These are phyloP conservation scores for Parnassius orleans DNA, from an alignment of 2,888 invertebrate genomes.

Conservation along the genomic window DNA sequence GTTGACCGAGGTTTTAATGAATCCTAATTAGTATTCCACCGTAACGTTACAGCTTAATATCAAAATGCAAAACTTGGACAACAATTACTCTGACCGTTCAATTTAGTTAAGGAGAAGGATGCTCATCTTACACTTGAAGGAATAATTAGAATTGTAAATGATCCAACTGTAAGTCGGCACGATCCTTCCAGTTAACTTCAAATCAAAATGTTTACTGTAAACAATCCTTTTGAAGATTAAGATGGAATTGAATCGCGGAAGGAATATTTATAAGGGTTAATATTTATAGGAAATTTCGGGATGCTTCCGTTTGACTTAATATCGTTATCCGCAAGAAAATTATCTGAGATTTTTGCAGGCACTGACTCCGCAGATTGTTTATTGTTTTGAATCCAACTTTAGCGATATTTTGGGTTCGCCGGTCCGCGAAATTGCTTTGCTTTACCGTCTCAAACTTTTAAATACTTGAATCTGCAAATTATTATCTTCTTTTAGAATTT, in stretches of 20 bases:
- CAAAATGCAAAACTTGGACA: constrained; percentile 69
- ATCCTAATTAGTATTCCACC: constrained; percentile 37
- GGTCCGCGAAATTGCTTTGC: constrained; percentile 35
- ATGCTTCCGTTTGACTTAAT: constrained; percentile 25
- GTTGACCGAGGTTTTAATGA: constrained; percentile 31
- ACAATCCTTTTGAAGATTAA: constrained; percentile 77
- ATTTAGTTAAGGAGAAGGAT: constrained; percentile 60
- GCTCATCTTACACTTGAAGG: constrained; percentile 63
- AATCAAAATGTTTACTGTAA: constrained; percentile 76
- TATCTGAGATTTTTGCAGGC: constrained; percentile 48
- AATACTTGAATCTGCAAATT: constrained; percentile 29
- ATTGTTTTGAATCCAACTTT: constrained; percentile 61
- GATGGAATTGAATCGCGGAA: constrained; percentile 58
- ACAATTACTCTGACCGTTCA: constrained; percentile 54
- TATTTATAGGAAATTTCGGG: constrained; percentile 44
- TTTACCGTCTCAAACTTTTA: constrained; percentile 30
- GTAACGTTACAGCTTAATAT: constrained; percentile 42
- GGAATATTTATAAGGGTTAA: constrained; percentile 70
- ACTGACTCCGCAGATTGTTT: constrained; percentile 45
- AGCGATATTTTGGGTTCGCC: constrained; percentile 43
- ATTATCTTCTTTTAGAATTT: constrained; percentile 24
- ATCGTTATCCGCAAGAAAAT: constrained; percentile 45
- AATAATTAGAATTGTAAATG: constrained; percentile 79
- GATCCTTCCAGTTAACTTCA: constrained; percentile 70
- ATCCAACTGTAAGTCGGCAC: constrained; percentile 53